Evolutionary conservation across 2,113 vertebrate genomes (phyloP).

Genomic region (Malurus melanocephalus): DNA sequence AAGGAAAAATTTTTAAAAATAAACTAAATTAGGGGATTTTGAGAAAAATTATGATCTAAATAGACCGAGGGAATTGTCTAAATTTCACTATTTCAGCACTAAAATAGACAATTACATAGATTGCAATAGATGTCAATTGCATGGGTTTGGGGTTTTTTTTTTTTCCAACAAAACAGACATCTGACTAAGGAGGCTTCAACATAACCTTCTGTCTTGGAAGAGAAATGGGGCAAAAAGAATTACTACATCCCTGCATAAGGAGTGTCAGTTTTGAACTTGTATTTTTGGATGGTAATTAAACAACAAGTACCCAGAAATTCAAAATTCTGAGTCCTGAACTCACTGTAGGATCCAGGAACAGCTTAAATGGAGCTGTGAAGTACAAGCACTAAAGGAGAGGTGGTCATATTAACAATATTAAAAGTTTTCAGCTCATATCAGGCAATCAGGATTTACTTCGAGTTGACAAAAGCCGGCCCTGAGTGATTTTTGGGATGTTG

Average conservation of each 20-base stretch:
- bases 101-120: not conserved
- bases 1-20: too few species aligned
- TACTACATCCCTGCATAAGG: not conserved
- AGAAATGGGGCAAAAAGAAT: not conserved
- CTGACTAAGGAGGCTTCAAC: not conserved
- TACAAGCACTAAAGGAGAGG: not conserved
- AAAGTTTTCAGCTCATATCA: not conserved
- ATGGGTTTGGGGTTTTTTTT: fast-evolving
- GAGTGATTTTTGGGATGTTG: not conserved
- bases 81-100: not conserved
- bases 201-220: not conserved
- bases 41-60: not conserved
- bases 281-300: not conserved
- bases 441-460: not conserved
- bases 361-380: not conserved
- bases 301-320: not conserved
- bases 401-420: not conserved
- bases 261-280: not conserved
- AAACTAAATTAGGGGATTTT: not conserved
- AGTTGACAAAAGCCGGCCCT: not conserved
- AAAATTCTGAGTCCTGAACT: not conserved
- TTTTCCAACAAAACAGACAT: not conserved
- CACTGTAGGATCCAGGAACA: not conserved
- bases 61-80: not conserved
- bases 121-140: not conserved